Conservation (phyloP, 2,113 vertebrate species). For the Dendrocopos noguchii region DNA sequence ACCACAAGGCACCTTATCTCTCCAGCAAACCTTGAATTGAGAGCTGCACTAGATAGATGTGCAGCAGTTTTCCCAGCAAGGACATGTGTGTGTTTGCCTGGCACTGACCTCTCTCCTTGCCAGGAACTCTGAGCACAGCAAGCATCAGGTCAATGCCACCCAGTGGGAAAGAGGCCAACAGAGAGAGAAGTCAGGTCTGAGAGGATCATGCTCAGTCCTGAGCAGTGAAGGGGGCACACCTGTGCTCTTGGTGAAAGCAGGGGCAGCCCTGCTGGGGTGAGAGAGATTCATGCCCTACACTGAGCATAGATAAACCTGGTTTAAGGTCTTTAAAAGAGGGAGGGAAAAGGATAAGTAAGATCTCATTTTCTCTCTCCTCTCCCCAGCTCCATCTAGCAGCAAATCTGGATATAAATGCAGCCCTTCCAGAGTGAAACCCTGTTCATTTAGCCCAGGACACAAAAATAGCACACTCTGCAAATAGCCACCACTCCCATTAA, state of each 20-base stretch:
- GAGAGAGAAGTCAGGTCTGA: not conserved
- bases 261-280: not conserved
- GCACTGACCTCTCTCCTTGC: not conserved
- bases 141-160: slow-evolving; percentile 1
- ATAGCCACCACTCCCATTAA: not conserved
- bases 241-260: not conserved
- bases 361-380: not conserved
- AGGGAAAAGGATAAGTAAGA: not conserved
- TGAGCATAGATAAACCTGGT: not conserved
- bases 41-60: not conserved
- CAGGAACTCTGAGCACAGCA: not conserved
- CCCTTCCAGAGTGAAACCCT: not conserved
- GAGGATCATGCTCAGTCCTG: too few species aligned
- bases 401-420: not conserved
- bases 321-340: not conserved
- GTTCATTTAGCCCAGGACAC: not conserved
- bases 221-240: not conserved
- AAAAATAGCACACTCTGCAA: not conserved
- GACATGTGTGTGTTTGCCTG: slow-evolving; percentile 1
- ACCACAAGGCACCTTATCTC: slow-evolving; percentile 30
- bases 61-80: slow-evolving; percentile 31
- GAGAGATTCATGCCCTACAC: too few species aligned
- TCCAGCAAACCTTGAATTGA: slow-evolving; percentile 44
- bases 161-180: not conserved
- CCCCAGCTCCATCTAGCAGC: not conserved